Base-by-base conservation (phyloP, 2,797 vertebrate genomes). In the Liasis olivaceus region DNA sequence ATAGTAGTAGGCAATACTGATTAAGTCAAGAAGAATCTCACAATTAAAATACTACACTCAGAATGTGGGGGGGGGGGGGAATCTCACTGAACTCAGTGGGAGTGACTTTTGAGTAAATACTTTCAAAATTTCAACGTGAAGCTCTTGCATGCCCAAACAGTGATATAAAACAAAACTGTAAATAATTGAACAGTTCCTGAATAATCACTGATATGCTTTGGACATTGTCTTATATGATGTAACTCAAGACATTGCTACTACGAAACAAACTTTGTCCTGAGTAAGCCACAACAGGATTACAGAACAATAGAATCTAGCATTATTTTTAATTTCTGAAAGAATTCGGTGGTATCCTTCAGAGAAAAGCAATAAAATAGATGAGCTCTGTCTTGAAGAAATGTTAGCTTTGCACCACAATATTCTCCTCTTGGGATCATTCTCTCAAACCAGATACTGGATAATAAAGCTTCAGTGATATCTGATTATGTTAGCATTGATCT, bases 401-500 rank as follows among this genome's bases (percentile, higher is more conserved):
- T n/a, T 81, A 63, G 51, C 58, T 84, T 84, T 26, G 28, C 56
- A n/a, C 47, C 66, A 28, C 20, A 77, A 87, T 69, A 59, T 36
- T 88, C n/a, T 93, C 94, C 31, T 95, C 90, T 90, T 54, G 90
- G n/a, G 87, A 93, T 90, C 64, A 36, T 93, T 93, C 92, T 94
- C 63, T 89, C 47, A 66, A 72, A 87, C 89, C 2, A 94, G 93
- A 91, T 59, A 7, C 5, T 91, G 3, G 91, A 88, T 95, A 95
- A 95, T 94, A 95, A 93, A 86, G 87, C 89, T 90, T 59, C 66
- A 91, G 90, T 22, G 92, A 92, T 85, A 93, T 91, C 66, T 72
- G 85, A 96, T 92, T 95, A 89, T 95, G 93, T 96, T 97, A 96
- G 5, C 81, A 94, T 90, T n/a, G 9, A 95, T 95, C 88, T 95